phyloP scores from a whole-genome alignment of 2,888 invertebrate species.

The Amiota minor region DNA sequence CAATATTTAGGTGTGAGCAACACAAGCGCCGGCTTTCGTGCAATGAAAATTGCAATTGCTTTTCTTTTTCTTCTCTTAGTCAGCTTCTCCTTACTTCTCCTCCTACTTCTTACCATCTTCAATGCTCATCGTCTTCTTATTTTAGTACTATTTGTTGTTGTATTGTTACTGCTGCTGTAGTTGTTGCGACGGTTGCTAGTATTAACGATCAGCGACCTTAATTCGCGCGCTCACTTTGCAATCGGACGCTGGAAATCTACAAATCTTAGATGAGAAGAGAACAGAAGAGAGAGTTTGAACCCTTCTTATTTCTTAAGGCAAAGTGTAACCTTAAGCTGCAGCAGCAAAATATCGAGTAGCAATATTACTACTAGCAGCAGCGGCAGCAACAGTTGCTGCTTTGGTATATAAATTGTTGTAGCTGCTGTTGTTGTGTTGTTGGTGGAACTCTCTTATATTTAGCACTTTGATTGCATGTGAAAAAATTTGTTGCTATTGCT shows the following conservation, averaged over 20 bases:
- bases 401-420: neutral
- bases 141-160: neutral
- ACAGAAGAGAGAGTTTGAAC: neutral
- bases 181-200: neutral
- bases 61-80: too few species aligned
- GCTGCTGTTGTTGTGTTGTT: neutral
- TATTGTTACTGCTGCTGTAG: neutral
- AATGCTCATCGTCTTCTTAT: too few species aligned
- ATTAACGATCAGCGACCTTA: conserved; percentile 18
- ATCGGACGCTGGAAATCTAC: conserved; percentile 12
- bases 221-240: conserved; percentile 18
- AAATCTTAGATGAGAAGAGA: neutral
- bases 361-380: neutral
- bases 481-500: conserved; percentile 24
- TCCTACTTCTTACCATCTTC: too few species aligned
- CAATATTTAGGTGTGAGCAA: neutral
- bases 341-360: neutral
- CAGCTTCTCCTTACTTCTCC: too few species aligned
- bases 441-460: conserved; percentile 1
- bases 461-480: conserved; percentile 60
- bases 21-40: conserved; percentile 10
- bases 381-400: neutral
- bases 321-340: neutral
- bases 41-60: neutral
- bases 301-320: neutral